Conservation (phyloP, 2,113 vertebrate species). For the Micronycteris hirsuta region DNA sequence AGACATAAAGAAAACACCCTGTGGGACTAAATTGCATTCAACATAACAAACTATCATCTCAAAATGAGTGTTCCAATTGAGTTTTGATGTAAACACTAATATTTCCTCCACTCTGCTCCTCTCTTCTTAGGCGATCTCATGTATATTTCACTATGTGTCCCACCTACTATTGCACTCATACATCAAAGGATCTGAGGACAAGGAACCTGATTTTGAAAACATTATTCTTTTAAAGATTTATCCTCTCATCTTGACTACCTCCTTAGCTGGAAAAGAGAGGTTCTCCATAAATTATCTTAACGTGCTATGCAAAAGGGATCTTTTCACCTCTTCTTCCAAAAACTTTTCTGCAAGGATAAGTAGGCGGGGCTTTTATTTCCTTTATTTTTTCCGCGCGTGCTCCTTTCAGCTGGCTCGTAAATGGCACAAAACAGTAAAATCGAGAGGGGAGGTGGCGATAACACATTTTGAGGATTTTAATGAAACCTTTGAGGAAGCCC, state of each 20-base stretch:
- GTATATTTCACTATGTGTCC: constrained; percentile 85
- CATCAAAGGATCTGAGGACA: constrained; percentile 85
- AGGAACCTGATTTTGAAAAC: constrained; percentile 86
- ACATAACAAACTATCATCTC: constrained; percentile 82
- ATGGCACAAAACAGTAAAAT: neutral
- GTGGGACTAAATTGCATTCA: constrained; percentile 74
- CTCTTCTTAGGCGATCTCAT: constrained; percentile 80
- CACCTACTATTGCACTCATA: constrained; percentile 84
- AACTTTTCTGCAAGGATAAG: neutral
- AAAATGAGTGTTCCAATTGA: constrained; percentile 82
- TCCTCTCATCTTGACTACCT: constrained; percentile 83
- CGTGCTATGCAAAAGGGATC: constrained; percentile 64
- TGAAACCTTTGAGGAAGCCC: neutral
- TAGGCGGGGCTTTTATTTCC: neutral
- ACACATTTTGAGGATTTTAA: neutral
- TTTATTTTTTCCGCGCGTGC: neutral
- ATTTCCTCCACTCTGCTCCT: constrained; percentile 78
- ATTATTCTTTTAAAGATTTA: constrained; percentile 89
- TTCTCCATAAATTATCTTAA: constrained; percentile 81
- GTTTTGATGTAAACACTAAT: constrained; percentile 86
- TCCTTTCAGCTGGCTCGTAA: neutral
- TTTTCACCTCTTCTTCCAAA: constrained; percentile 14
- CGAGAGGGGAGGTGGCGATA: neutral
- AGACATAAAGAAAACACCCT: constrained; percentile 62
- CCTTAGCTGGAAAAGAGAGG: constrained; percentile 73